Base-by-base conservation (phyloP, 2,113 vertebrate species). In the Tinamus guttatus region DNA sequence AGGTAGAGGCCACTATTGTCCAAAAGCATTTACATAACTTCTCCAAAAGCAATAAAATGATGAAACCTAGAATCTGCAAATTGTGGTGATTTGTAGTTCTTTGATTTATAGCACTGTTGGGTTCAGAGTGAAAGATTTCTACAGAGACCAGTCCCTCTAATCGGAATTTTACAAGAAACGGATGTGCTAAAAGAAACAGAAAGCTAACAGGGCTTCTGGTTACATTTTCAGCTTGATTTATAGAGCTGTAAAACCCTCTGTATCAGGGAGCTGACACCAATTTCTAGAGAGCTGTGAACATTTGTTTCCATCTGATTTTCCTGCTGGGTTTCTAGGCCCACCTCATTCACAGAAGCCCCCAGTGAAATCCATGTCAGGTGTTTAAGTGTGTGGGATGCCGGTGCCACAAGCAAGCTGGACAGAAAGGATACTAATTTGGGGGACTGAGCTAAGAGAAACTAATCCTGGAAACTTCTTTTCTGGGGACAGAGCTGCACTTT, bases 151-250 rank as follows among this genome's bases (percentile, higher is more conserved):
- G 95, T 91, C 92, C 91, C 95, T 96, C 95, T 97, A 97, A 96
- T 96, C 95, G 71, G 94, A 91, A 93, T 97, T 96, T 97, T 97
- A 97, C 97, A 97, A 97, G 97, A 96, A 97, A 96, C 95, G 96
- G 97, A 97, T 97, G 96, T 96, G 95, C 97, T 97, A 94, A 96
- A 96, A 96, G 96, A 97, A 97, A 97, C 94, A 95, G 96, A 94
- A 94, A 96, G 89, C 95, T 94, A 95, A 87, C 85, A 81, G 90
- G 94, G 96, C 96, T 97, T 96, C 97, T 96, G 96, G 94, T 96
- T 97, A 96, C 96, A 93, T 96, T 96, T 97, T 97, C 95, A 90
- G 93, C 94, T 89, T 96, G 96, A 97, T 97, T 97, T 97, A 97
- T 95, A 95, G 95, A 93, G 94, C 91, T 95, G 93, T 97, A 97